Evolutionary conservation across 2,113 vertebrate genomes (phyloP).

Genomic region (Sitta europaea): DNA sequence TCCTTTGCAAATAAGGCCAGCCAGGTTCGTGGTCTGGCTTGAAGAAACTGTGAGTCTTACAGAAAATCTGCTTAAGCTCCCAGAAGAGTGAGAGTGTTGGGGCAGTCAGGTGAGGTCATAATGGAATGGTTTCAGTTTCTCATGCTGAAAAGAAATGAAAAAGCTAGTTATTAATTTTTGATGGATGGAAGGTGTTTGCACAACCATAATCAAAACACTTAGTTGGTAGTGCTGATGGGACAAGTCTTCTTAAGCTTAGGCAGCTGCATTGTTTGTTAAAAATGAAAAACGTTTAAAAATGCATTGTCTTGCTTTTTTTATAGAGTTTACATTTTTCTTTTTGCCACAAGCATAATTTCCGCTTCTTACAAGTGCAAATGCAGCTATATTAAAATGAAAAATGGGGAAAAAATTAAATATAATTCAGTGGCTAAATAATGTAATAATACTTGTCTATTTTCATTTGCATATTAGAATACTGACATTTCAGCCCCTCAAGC

Average conservation of each 20-base stretch:
- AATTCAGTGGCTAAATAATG: not conserved
- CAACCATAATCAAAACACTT: not conserved
- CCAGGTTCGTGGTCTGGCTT: not conserved
- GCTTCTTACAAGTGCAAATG: not conserved
- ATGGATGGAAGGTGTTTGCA: not conserved
- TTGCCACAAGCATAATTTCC: not conserved
- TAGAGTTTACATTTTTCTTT: not conserved
- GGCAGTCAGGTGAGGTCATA: not conserved
- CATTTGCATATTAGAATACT: not conserved
- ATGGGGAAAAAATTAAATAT: not conserved
- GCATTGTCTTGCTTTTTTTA: not conserved
- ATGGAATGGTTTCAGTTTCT: not conserved
- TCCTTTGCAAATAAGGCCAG: not conserved
- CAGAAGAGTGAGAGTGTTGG: not conserved
- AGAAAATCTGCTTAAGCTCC: not conserved
- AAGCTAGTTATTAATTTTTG: not conserved
- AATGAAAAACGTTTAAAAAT: too few species aligned
- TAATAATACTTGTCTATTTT: not conserved
- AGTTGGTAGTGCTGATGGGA: not conserved
- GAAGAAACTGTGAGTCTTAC: not conserved
- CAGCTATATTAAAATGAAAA: not conserved
- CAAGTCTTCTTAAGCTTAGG: not conserved
- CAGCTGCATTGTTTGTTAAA: too few species aligned
- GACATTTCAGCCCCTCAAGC: not conserved
- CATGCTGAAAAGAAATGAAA: not conserved